A percentile compares a stretch with the other conserved stretches of the same genome.
These are phyloP conservation scores for Edolisoma coerulescens DNA, from an alignment of 2,113 vertebrate genomes.

Conservation along the genomic window DNA sequence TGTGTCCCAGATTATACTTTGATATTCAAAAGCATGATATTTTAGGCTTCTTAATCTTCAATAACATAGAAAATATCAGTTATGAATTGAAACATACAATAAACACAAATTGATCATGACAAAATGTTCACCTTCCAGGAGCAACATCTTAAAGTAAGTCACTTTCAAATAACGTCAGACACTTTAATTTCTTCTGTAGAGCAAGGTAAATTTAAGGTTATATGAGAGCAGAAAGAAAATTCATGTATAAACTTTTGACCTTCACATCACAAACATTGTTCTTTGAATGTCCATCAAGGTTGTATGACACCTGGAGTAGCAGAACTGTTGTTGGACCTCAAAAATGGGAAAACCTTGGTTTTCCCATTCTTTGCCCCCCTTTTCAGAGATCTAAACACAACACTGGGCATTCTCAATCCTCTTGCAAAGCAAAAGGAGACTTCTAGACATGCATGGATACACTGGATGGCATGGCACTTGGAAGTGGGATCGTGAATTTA, in stretches of 20 bases:
- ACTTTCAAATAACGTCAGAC: background rate
- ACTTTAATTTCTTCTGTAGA: background rate
- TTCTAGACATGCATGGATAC: background rate
- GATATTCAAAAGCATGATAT: background rate
- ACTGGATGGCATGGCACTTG: background rate
- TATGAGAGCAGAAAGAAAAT: background rate
- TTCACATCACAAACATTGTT: background rate
- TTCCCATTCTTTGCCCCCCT: background rate
- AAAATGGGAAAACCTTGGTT: too few relatives aligned
- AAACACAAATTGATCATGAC: background rate
- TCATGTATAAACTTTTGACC: background rate
- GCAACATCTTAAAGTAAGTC: background rate
- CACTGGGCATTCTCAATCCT: background rate
- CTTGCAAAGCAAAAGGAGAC: background rate
- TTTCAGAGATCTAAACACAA: conserved; percentile 11
- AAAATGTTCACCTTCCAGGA: background rate
- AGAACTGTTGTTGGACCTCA: conserved; percentile 17
- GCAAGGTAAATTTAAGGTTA: background rate
- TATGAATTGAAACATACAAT: background rate
- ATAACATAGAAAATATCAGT: background rate
- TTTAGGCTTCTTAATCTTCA: background rate
- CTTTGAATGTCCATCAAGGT: conserved; percentile 29
- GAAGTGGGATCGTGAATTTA: background rate
- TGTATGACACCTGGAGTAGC: background rate
- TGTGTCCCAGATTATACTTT: background rate